Conservation (phyloP, 2,888 invertebrate species). For the Synergus japonicus region DNA sequence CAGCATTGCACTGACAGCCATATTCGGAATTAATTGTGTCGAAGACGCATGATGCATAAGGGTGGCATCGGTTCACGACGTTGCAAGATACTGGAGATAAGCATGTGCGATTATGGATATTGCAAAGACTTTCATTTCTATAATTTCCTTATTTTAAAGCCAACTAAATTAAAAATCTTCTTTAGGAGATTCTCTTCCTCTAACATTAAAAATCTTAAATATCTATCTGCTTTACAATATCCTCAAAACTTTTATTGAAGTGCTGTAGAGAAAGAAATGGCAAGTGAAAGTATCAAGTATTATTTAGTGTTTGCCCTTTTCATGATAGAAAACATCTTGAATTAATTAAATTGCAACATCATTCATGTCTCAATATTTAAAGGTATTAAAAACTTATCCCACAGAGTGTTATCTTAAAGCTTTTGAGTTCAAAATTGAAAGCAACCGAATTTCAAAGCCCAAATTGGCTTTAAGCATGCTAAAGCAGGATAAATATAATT, state of each 20-base stretch:
- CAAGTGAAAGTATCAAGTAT: too few species aligned
- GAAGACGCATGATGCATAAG: slow-evolving; percentile 88
- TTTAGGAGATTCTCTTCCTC: background rate
- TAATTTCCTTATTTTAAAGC: background rate
- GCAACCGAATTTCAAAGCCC: background rate
- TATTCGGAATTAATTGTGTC: slow-evolving; percentile 79
- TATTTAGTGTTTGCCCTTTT: too few species aligned
- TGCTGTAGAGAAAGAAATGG: too few species aligned
- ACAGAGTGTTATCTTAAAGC: background rate
- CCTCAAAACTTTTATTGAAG: too few species aligned
- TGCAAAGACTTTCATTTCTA: background rate
- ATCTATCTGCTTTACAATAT: too few species aligned
- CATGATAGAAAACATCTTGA: too few species aligned
- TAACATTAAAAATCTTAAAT: too few species aligned
- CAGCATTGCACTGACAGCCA: slow-evolving; percentile 88
- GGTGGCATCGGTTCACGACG: slow-evolving; percentile 88
- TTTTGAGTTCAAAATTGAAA: background rate
- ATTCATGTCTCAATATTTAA: background rate
- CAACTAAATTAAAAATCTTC: background rate
- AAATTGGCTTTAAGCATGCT: slow-evolving; percentile 11
- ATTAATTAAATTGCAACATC: too few species aligned
- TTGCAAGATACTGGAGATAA: slow-evolving; percentile 84
- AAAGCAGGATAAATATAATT: slow-evolving; percentile 33
- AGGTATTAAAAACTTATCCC: background rate
- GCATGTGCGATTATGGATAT: slow-evolving; percentile 54